phyloP scores from a whole-genome alignment of 2,888 invertebrate species.

The Cyaniris semiargus region DNA sequence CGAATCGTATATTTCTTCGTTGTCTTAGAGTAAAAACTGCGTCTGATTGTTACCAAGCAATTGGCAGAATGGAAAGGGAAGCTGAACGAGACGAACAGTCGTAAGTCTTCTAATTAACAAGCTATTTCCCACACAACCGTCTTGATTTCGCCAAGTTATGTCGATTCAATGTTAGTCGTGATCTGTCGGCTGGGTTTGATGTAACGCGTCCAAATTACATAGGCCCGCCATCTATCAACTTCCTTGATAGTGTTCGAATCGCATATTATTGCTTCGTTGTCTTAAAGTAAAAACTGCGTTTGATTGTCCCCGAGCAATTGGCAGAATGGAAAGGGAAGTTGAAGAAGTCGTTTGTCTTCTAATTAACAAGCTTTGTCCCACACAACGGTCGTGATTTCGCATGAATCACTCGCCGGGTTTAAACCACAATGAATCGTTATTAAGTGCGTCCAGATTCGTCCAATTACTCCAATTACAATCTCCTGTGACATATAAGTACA shows the following conservation, averaged over 20 bases:
- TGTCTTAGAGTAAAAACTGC: no score
- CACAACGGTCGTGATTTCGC: slow-evolving; percentile 39
- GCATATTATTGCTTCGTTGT: background rate
- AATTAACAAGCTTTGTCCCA: slow-evolving; percentile 29
- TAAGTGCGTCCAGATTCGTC: slow-evolving; percentile 77
- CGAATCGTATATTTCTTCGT: no score
- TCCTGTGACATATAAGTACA: slow-evolving; percentile 66
- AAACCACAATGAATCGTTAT: slow-evolving; percentile 77
- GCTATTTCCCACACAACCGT: slow-evolving; percentile 15
- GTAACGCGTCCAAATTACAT: no score
- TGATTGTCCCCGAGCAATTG: background rate
- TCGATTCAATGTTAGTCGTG: no score
- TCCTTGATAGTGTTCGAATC: no score
- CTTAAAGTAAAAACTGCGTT: background rate
- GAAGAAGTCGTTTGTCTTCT: background rate
- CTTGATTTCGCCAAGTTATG: background rate
- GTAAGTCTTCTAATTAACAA: slow-evolving; percentile 27
- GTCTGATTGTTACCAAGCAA: background rate
- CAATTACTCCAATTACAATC: slow-evolving; percentile 80
- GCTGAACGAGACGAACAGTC: background rate
- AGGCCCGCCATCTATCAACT: no score
- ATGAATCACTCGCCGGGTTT: slow-evolving; percentile 76
- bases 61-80: background rate
- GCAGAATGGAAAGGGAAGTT: background rate
- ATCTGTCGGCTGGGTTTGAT: no score